Evolutionary conservation across 2,888 invertebrate genomes (phyloP).

Genomic region (Cancer borealis): DNA sequence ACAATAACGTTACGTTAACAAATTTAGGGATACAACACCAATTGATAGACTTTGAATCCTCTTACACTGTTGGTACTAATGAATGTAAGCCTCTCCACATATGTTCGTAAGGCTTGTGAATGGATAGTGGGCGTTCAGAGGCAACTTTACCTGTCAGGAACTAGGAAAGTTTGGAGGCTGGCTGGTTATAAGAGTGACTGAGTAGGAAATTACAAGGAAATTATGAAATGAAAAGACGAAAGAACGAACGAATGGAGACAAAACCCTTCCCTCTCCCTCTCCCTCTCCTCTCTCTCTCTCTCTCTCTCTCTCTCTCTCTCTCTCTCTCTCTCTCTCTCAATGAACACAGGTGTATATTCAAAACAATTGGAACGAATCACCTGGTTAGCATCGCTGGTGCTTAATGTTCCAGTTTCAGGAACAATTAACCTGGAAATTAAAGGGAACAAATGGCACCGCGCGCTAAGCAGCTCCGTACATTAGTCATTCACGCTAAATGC

Average conservation of each 20-base stretch:
- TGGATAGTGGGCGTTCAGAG: neutral
- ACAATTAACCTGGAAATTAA: slow-evolving; percentile 20
- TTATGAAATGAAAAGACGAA: neutral
- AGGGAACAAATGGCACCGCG: neutral
- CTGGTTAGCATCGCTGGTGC: slow-evolving; percentile 2
- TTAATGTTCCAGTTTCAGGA: slow-evolving; percentile 1
- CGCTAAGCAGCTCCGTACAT: slow-evolving; percentile 1
- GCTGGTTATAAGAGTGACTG: neutral
- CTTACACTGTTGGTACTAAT: neutral
- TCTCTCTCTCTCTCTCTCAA: neutral
- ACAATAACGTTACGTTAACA: no score
- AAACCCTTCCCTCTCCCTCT: no score
- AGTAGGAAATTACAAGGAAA: neutral
- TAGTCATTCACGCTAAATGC: slow-evolving; percentile 9
- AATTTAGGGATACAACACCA: no score
- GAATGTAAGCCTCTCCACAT: neutral
- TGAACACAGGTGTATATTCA: slow-evolving; percentile 20
- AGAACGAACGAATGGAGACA: neutral
- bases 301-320: slow-evolving; percentile 6
- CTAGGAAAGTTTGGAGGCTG: neutral
- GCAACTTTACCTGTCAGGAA: neutral
- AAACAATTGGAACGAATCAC: neutral
- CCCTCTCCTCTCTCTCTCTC: no score
- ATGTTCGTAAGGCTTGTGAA: neutral
- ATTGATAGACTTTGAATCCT: no score